phyloP scores from a whole-genome alignment of 2,797 vertebrate genomes.

The Tachyglossus aculeatus region DNA sequence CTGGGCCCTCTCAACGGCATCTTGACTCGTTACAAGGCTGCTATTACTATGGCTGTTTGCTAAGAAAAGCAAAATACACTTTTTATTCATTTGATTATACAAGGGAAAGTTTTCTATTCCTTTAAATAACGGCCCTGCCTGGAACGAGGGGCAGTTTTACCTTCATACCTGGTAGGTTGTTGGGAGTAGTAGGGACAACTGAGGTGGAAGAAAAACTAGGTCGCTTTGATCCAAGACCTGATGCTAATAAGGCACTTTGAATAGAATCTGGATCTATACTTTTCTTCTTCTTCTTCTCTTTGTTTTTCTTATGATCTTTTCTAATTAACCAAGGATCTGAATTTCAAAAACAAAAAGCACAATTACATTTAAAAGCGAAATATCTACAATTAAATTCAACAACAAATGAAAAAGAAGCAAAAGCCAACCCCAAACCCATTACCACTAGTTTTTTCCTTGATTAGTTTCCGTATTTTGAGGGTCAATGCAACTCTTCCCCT shows the following conservation, averaged over 20 bases:
- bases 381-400: no score
- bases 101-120: background rate
- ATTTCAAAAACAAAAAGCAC: constrained; percentile 13
- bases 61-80: constrained; percentile 20
- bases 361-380: no score
- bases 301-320: constrained; percentile 96
- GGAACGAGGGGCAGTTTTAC: background rate
- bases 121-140: background rate
- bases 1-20: constrained; percentile 94
- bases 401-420: no score
- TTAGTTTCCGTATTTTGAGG: no score
- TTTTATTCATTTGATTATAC: background rate
- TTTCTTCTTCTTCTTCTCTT: constrained; percentile 92
- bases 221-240: constrained; percentile 92
- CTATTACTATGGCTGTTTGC: constrained; percentile 74
- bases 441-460: no score
- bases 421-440: no score
- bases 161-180: constrained; percentile 69
- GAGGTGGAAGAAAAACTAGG: constrained; percentile 87
- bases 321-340: constrained; percentile 96
- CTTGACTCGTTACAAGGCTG: constrained; percentile 92
- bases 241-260: constrained; percentile 99
- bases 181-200: constrained; percentile 75
- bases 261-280: constrained; percentile 98
- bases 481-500: no score